phyloP scores from a whole-genome alignment of 2,888 invertebrate species.

The Stenurella melanura region DNA sequence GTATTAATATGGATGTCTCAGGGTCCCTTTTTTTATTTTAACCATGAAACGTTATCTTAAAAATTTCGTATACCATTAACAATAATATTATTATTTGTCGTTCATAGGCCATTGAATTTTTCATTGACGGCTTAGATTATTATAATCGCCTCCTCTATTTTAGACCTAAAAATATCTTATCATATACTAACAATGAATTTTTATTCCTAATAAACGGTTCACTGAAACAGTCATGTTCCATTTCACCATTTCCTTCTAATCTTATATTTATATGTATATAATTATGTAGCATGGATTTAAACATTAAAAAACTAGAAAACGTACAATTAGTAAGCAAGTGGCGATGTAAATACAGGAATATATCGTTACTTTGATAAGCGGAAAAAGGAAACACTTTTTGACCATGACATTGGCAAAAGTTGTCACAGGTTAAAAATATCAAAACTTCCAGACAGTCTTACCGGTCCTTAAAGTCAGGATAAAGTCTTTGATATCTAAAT shows the following conservation, averaged over 20 bases:
- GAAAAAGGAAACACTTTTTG: too few relatives aligned
- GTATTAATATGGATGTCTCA: neutral
- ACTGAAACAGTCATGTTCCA: constrained; percentile 57
- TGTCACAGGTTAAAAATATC: too few relatives aligned
- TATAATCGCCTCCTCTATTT: constrained; percentile 34
- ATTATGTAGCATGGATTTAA: neutral
- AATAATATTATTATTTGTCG: constrained; percentile 12
- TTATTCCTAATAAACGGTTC: constrained; percentile 52
- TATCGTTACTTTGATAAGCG: neutral
- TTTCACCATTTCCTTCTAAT: constrained; percentile 47
- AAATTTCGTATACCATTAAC: neutral
- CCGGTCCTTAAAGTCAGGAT: too few relatives aligned
- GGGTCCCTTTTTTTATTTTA: neutral
- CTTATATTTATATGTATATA: constrained; percentile 15
- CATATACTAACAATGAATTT: constrained; percentile 49
- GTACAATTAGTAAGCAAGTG: neutral
- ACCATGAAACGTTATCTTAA: neutral
- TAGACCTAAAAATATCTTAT: constrained; percentile 52
- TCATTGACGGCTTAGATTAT: constrained; percentile 2
- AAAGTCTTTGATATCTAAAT: too few relatives aligned
- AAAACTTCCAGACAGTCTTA: too few relatives aligned
- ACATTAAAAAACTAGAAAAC: neutral
- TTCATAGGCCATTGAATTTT: constrained; percentile 8
- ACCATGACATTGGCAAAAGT: too few relatives aligned
- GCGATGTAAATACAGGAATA: neutral